A percentile compares a stretch with the other conserved stretches of the same genome.
phyloP scores from a whole-genome alignment of 2,888 invertebrate genomes.

The Helleia helle region DNA sequence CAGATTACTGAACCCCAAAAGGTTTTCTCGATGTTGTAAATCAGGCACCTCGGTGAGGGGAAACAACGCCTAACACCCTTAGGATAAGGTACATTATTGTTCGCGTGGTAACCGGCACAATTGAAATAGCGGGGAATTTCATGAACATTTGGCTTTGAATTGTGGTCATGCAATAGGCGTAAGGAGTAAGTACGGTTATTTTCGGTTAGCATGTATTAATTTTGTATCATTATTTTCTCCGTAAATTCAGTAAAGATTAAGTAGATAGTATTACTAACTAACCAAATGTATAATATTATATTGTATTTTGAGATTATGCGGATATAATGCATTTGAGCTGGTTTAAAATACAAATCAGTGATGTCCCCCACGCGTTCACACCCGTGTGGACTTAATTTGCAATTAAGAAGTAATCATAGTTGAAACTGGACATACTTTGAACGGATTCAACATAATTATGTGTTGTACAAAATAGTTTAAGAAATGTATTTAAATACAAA shows the following conservation, averaged over 20 bases:
- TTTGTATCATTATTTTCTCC: constrained; percentile 33
- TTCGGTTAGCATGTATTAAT: constrained; percentile 48
- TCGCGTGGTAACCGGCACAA: constrained; percentile 28
- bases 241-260: constrained; percentile 8
- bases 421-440: too few species aligned
- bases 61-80: constrained; percentile 28
- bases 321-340: too few species aligned
- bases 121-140: constrained; percentile 40
- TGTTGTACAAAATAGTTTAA: too few species aligned
- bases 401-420: too few species aligned
- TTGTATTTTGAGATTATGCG: too few species aligned
- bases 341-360: too few species aligned
- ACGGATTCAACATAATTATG: too few species aligned
- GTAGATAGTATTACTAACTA: neutral
- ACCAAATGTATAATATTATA: neutral
- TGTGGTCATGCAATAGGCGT: constrained; percentile 37
- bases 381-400: too few species aligned
- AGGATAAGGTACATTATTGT: constrained; percentile 31
- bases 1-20: constrained; percentile 56
- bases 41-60: constrained; percentile 29
- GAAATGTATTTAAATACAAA: too few species aligned
- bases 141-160: constrained; percentile 25
- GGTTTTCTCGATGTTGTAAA: constrained; percentile 49
- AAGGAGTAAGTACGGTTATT: constrained; percentile 44
- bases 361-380: too few species aligned